Evolutionary conservation across 2,113 vertebrate species (phyloP).

Genomic region (Alosa alosa): DNA sequence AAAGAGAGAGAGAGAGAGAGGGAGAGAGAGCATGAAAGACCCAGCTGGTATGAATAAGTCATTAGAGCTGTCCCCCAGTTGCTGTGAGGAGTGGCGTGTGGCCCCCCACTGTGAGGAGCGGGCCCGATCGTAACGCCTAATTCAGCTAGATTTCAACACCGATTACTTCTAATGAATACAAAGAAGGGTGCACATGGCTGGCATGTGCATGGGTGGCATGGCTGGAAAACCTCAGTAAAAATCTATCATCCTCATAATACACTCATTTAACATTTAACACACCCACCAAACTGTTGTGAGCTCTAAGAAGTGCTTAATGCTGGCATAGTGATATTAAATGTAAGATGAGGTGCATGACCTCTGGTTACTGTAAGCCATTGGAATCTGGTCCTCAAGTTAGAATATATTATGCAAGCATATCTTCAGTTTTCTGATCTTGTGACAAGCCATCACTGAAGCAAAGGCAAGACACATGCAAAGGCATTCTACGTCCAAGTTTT

Average conservation of each 20-base stretch:
- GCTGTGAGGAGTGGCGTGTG: constrained; percentile 19
- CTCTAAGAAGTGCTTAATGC: background rate
- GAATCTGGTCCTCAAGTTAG: constrained; percentile 37
- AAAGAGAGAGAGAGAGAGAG: background rate
- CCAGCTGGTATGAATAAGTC: constrained; percentile 54
- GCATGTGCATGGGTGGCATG: too few species aligned
- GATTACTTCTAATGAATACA: constrained; percentile 41
- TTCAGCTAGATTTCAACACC: constrained; percentile 39
- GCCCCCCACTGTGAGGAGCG: constrained; percentile 31
- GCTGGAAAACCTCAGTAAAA: background rate
- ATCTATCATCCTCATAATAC: background rate
- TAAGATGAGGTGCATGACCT: background rate
- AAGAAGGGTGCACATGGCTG: constrained; percentile 12
- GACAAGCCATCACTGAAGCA: constrained; percentile 77
- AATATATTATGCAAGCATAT: too few species aligned
- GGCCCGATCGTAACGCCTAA: constrained; percentile 37
- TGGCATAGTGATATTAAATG: background rate
- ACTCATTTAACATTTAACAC: background rate
- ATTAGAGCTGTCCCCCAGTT: constrained; percentile 39
- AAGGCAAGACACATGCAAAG: constrained; percentile 56
- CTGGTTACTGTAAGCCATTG: constrained; percentile 37
- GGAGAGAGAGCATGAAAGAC: constrained; percentile 29
- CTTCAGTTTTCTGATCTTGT: constrained; percentile 56
- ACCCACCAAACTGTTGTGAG: background rate
- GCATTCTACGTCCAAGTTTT: constrained; percentile 73